A percentile compares a stretch with the other conserved stretches of the same genome.
Evolutionary conservation across 2,797 vertebrate genomes (phyloP).

Genomic region (Melanotaenia boesemani): DNA sequence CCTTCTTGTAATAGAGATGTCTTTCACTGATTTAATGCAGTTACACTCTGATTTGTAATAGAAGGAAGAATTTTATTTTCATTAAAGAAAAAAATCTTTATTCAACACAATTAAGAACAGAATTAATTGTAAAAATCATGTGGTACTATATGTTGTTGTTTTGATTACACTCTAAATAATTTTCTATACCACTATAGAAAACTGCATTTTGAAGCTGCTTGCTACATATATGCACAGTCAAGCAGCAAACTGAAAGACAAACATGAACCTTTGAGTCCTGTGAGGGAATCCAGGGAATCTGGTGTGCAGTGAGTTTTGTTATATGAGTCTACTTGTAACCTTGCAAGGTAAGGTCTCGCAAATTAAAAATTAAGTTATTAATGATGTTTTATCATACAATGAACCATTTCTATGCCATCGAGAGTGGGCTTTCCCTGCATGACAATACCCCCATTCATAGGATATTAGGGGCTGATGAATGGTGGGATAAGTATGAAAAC

Average conservation of each 20-base stretch:
- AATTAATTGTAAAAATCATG: constrained; percentile 26
- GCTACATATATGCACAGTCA: neutral
- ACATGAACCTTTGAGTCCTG: neutral
- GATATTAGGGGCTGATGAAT: neutral
- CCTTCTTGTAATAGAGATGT: constrained; percentile 1
- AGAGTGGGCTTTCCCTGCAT: neutral
- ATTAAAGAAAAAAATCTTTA: constrained; percentile 9
- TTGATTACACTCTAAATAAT: constrained; percentile 16
- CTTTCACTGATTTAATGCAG: constrained; percentile 2
- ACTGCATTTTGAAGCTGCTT: constrained; percentile 17
- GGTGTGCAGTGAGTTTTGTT: neutral
- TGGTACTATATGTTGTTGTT: constrained; percentile 24
- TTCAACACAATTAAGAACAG: constrained; percentile 19
- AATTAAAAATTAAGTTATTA: constrained; percentile 5
- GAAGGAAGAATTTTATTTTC: neutral
- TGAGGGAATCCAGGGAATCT: neutral
- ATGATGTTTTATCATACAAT: neutral
- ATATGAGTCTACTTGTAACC: neutral
- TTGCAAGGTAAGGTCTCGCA: neutral
- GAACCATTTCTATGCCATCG: neutral
- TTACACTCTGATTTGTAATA: constrained; percentile 15
- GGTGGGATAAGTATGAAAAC: neutral
- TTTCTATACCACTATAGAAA: constrained; percentile 11
- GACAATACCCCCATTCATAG: neutral
- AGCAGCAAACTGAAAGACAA: neutral